Evolutionary conservation across 2,113 vertebrate genomes (phyloP).

Genomic region (Lagopus muta): DNA sequence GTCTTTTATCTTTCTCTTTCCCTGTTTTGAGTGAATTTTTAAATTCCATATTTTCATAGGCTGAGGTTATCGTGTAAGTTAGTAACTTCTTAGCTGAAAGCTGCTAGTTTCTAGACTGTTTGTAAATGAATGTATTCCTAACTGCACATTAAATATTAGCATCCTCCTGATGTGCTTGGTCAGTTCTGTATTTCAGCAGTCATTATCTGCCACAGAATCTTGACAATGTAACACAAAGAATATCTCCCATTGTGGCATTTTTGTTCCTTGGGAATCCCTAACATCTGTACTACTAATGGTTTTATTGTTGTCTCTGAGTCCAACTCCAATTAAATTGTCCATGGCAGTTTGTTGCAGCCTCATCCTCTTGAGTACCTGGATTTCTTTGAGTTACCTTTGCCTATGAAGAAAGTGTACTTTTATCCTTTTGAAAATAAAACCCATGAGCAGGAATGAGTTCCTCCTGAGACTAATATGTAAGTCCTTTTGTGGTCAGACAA

Average conservation of each 20-base stretch:
- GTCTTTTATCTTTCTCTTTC: background rate
- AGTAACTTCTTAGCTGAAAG: background rate
- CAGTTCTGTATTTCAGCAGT: background rate
- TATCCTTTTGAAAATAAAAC: slow-evolving; percentile 53
- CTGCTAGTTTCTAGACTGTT: background rate
- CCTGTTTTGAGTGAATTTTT: background rate
- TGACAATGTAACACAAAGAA: background rate
- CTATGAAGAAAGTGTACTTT: slow-evolving; percentile 39
- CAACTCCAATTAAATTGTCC: slow-evolving; percentile 52
- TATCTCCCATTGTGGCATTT: slow-evolving; percentile 17
- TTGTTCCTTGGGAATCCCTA: slow-evolving; percentile 10
- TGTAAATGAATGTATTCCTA: background rate
- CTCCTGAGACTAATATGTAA: slow-evolving; percentile 54
- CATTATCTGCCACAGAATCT: background rate
- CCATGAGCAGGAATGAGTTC: slow-evolving; percentile 2
- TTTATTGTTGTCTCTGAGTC: slow-evolving; percentile 51
- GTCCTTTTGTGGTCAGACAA: slow-evolving; percentile 60
- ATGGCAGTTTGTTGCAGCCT: slow-evolving; percentile 37
- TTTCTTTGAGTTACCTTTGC: slow-evolving; percentile 68
- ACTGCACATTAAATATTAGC: background rate
- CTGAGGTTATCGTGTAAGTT: background rate
- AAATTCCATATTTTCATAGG: background rate
- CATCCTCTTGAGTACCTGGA: slow-evolving; percentile 57
- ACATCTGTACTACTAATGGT: slow-evolving; percentile 59
- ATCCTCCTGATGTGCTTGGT: background rate